A percentile compares a stretch with the other conserved stretches of the same genome.
Conservation (phyloP, 2,888 invertebrate genomes). For the Agrenia bidenticulata region DNA sequence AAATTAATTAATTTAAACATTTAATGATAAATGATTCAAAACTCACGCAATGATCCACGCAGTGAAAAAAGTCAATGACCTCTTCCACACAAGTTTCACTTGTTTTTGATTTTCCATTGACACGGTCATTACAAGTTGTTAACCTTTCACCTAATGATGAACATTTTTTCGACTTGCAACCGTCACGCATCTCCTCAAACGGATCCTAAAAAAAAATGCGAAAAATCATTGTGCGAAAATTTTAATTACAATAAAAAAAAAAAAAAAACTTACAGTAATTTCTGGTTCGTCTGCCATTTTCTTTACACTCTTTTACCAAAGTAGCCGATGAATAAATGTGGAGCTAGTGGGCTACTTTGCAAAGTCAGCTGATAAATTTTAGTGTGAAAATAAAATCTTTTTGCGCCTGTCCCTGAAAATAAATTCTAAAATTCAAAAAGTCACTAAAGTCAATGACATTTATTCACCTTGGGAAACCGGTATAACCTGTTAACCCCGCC, state of each 20-base stretch:
- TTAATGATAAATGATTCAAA: slow-evolving; percentile 3
- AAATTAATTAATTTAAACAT: slow-evolving; percentile 15
- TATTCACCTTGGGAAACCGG: too few relatives aligned
- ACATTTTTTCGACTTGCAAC: slow-evolving; percentile 68
- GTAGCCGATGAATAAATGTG: neutral
- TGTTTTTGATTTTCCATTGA: slow-evolving; percentile 77
- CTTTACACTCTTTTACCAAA: neutral
- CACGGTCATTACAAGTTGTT: slow-evolving; percentile 83
- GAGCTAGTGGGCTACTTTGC: slow-evolving; percentile 19
- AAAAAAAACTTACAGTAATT: slow-evolving; percentile 7
- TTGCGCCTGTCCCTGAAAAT: too few relatives aligned
- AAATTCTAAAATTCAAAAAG: too few relatives aligned
- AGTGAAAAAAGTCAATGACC: slow-evolving; percentile 84
- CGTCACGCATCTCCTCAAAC: slow-evolving; percentile 62
- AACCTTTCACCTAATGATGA: slow-evolving; percentile 67
- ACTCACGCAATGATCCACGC: slow-evolving; percentile 86
- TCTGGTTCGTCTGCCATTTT: slow-evolving; percentile 26
- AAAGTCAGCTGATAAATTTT: too few relatives aligned
- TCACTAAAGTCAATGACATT: too few relatives aligned
- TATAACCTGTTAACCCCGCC: neutral
- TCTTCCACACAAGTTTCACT: slow-evolving; percentile 90
- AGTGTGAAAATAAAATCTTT: too few relatives aligned
- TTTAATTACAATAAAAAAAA: slow-evolving; percentile 1
- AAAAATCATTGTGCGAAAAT: too few relatives aligned
- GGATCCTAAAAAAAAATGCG: slow-evolving; percentile 39